Percentiles rank a stretch among this genome's conserved stretches.
Evolutionary conservation across 1,140 invertebrate species (phyloP).

Genomic region (Mycetomoellerius zeteki): DNA sequence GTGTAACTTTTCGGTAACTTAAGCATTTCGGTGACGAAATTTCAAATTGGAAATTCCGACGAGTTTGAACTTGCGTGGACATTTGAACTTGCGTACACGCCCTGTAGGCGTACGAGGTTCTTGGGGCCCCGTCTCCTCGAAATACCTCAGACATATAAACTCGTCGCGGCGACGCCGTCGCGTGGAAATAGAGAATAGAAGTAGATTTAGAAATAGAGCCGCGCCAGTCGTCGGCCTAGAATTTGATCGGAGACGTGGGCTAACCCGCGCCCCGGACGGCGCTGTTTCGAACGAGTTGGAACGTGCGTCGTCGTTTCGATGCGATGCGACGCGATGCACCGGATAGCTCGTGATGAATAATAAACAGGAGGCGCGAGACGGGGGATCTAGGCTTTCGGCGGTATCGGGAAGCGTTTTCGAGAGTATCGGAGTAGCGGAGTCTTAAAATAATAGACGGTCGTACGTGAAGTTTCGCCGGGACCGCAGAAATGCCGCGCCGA

Average conservation of each 20-base stretch:
- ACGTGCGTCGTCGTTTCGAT: conserved; percentile 46
- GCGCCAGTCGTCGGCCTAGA: conserved; percentile 82
- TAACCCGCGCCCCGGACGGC: conserved; percentile 49
- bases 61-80: background rate
- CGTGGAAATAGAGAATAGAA: conserved; percentile 86
- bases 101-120: background rate
- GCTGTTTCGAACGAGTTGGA: conserved; percentile 65
- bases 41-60: background rate
- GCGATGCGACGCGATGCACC: conserved; percentile 2
- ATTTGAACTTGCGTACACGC: background rate
- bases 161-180: conserved; percentile 80
- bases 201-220: conserved; percentile 85
- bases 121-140: conserved; percentile 71
- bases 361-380: conserved; percentile 33
- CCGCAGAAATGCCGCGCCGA: conserved; percentile 49
- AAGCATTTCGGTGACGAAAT: background rate
- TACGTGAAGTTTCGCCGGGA: conserved; percentile 32
- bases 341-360: conserved; percentile 52
- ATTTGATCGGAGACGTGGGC: conserved; percentile 78
- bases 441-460: conserved; percentile 56
- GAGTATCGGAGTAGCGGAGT: conserved; percentile 26
- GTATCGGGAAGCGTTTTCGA: conserved; percentile 43
- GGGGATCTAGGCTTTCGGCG: conserved; percentile 29
- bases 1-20: too few relatives aligned
- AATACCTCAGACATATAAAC: conserved; percentile 86